A percentile compares a stretch with the other conserved stretches of the same genome.
phyloP scores from a whole-genome alignment of 2,797 vertebrate species.

The Notamacropus eugenii region DNA sequence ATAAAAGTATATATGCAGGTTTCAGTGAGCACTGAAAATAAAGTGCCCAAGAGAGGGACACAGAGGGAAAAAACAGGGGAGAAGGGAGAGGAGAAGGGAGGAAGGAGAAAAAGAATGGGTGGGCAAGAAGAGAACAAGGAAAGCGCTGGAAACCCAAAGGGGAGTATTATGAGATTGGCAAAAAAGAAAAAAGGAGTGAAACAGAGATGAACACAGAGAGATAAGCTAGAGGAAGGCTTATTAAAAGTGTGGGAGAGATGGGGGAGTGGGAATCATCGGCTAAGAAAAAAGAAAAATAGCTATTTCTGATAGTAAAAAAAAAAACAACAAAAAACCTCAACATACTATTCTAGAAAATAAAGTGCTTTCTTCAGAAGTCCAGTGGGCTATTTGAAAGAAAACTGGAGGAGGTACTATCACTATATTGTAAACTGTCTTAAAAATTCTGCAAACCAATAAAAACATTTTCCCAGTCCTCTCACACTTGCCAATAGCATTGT shows the following conservation, averaged over 20 bases:
- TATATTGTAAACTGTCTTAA: constrained; percentile 14
- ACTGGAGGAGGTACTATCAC: constrained; percentile 14
- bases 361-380: constrained; percentile 39
- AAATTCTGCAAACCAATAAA: constrained; percentile 60
- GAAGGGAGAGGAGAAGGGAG: neutral
- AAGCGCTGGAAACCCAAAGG: constrained; percentile 5
- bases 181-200: constrained; percentile 3
- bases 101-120: neutral
- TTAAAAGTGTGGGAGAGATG: neutral
- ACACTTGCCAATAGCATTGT: neutral
- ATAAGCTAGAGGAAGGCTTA: neutral
- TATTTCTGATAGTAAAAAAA: neutral
- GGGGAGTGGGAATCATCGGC: neutral
- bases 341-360: neutral
- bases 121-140: neutral
- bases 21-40: constrained; percentile 41
- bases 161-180: neutral
- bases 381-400: constrained; percentile 47
- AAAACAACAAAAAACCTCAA: neutral
- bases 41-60: neutral
- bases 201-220: neutral
- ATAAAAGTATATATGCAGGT: constrained; percentile 18
- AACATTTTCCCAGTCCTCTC: constrained; percentile 43
- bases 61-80: neutral
- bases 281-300: constrained; percentile 49